Evolutionary conservation across 2,888 invertebrate genomes (phyloP).

Genomic region (Axea sp.): DNA sequence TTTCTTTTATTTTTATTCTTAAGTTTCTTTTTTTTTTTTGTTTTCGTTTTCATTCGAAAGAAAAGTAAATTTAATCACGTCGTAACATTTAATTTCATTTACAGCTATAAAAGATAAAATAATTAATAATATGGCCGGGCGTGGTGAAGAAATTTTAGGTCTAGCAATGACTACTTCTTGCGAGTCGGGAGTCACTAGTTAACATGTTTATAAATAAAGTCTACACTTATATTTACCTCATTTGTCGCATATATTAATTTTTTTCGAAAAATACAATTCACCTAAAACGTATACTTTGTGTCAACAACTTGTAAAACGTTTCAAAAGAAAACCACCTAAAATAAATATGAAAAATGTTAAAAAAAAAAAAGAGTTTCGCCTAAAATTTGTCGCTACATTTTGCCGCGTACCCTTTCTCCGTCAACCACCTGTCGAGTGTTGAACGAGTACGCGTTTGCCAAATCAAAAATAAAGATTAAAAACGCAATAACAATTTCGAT

Average conservation of each 20-base stretch:
- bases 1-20: too few relatives aligned
- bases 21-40: too few relatives aligned
- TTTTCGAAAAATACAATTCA: constrained; percentile 37
- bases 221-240: too few relatives aligned
- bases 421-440: too few relatives aligned
- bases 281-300: constrained; percentile 32
- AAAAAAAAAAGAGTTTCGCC: constrained; percentile 3
- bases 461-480: constrained; percentile 1
- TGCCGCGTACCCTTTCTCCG: too few relatives aligned
- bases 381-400: not conserved
- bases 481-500: constrained; percentile 45
- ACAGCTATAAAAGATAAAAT: too few relatives aligned
- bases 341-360: constrained; percentile 1
- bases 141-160: constrained; percentile 9
- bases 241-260: constrained; percentile 32
- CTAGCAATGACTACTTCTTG: constrained; percentile 7
- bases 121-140: too few relatives aligned
- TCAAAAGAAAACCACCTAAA: constrained; percentile 4
- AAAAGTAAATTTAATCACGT: too few relatives aligned
- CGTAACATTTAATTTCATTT: too few relatives aligned
- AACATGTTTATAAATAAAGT: constrained; percentile 38
- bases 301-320: constrained; percentile 4
- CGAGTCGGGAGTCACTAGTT: constrained; percentile 1
- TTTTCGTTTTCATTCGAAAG: too few relatives aligned
- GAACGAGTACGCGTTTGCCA: not conserved